Evolutionary conservation across 2,113 vertebrate species (phyloP), one percentile per base, ranked within the genome.

Genomic region (Canis aureus): DNA sequence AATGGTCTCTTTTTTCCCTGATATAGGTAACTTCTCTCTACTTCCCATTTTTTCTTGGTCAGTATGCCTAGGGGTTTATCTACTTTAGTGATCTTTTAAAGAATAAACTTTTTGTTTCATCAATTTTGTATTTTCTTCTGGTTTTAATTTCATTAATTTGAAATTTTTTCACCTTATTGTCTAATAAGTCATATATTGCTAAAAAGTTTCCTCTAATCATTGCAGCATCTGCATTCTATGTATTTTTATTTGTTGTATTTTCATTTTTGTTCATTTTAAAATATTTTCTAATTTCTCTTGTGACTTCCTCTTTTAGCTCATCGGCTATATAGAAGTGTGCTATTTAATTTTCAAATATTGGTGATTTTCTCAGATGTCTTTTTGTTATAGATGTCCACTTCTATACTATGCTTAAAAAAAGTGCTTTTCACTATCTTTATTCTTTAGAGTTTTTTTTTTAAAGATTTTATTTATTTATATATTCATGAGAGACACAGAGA

Each of bases 231-330:
- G 64, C 32, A 55, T 80, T 27, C 57, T 91, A 4, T 49, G 16
- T 78, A n/a, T 49, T 85, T 84, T 89, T 51, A 32, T 82, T 73
- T 74, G 78, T 82, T 43, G 23, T 27, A 22, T 80, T 88, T 62
- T 67, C 38, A 79, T 69, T 94, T 94, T 95, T 25, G 74, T 83
- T 89, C 32, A 35, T 22, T 91, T 95, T 19, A 78, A 51, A 91
- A 78, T 76, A 91, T 84, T 95, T 90, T 78, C 60, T 51, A 85
- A 67, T 91, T 84, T 91, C 35, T 35, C 27, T 71, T 67, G 35
- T 84, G 80, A 71, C 73, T 53, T 86, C 19, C 59, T 80, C 10
- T 92, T 92, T 80, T 71, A 53, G 53, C 32, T 7, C 15, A 25
- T 27, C 15, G 43, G 10, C 60, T 92, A 86, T 87, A 25, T 64